Conservation (phyloP, 2,113 vertebrate genomes). For the Heterocephalus glaber region DNA sequence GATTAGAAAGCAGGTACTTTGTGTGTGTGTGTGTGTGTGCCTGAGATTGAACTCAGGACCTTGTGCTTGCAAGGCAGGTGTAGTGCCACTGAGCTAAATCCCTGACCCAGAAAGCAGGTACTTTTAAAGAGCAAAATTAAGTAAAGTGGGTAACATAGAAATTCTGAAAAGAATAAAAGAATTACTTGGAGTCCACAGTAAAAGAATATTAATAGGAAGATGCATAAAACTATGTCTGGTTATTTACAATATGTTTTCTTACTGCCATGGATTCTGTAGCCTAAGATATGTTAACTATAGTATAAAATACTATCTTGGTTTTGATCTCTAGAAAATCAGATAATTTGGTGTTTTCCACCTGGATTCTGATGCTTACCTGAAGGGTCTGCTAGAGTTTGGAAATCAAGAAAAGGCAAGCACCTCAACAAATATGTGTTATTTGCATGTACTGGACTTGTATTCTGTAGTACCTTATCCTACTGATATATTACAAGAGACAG, state of each 20-base stretch:
- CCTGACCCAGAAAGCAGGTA: too few species aligned
- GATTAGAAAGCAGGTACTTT: neutral
- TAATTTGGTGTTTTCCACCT: conserved; percentile 1
- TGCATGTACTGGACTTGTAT: neutral
- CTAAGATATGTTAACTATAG: conserved; percentile 21
- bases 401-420: conserved; percentile 39
- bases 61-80: too few species aligned
- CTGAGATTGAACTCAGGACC: too few species aligned
- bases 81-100: too few species aligned
- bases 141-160: conserved; percentile 13
- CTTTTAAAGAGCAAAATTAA: neutral
- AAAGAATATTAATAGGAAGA: neutral
- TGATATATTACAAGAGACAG: neutral
- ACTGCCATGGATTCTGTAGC: neutral
- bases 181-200: conserved; percentile 12
- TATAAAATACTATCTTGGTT: conserved; percentile 17
- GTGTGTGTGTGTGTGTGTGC: too few species aligned
- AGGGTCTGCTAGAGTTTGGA: neutral
- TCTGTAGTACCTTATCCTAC: neutral
- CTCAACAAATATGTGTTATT: neutral
- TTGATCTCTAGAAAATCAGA: conserved; percentile 41
- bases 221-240: neutral
- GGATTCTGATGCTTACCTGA: neutral
- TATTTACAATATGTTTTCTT: neutral
- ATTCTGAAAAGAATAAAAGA: conserved; percentile 28